Evolutionary conservation across 2,888 invertebrate species (phyloP), one percentile per base, ranked within the genome.

Genomic region (Dolichomitus sp.): DNA sequence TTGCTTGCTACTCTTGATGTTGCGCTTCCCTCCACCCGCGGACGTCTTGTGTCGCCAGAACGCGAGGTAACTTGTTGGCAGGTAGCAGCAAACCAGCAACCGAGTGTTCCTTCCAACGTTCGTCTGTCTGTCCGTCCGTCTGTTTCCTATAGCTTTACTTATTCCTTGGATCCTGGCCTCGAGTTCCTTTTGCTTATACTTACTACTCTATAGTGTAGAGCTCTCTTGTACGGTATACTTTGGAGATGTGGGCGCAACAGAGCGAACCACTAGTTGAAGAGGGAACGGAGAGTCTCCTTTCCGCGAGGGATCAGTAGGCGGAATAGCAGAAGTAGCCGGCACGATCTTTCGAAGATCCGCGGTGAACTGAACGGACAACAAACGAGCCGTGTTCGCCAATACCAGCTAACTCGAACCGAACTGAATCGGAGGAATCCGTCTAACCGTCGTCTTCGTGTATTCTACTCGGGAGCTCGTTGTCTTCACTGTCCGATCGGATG

Each of bases 321-420:
- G 66, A 52, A 23, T 52, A 65, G 54, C 84, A 70, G 85, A 42
- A 88, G 85, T 80, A 66, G 76, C 86, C 48, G 68, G 65, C 61
- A 66, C 66, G 65, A 72, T 66, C 81, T 72, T 57, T 42, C 73
- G 40, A 63, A 50, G 72, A 73, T 76, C 17, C 78, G 61, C 78
- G 59, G 70, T 70, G 61, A 23, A 80, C 66, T 54, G 69, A 89
- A 87, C 88, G 73, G 84, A 89, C 90, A 91, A 91, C 91, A 91
- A 91, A 91, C 91, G 91, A 91, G 89, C 88, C 88, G 91, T 91
- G 89, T 89, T 90, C 91, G 89, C 91, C 91, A 91, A 91, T 91
- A 91, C 89, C 90, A 91, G 90, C 90, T 89, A 91, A 91, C 91
- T 89, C 91, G 88, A 90, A 88, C 87, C 87, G 88, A 91, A 90